Percentiles rank a stretch among this genome's conserved stretches.
Conservation (phyloP, 2,113 vertebrate genomes). For the Elephas maximus region DNA sequence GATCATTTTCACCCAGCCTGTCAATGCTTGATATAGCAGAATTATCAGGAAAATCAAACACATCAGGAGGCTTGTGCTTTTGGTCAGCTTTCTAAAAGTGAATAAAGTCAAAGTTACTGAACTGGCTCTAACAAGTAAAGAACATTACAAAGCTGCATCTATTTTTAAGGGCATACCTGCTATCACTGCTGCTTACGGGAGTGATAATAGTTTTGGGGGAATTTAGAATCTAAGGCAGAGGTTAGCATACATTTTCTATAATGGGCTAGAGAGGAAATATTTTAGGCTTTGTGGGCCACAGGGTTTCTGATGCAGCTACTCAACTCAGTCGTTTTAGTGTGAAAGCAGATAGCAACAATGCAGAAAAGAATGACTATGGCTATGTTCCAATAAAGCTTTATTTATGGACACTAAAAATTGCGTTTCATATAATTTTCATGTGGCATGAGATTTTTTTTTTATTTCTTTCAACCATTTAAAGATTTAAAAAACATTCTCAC, state of each 20-base stretch:
- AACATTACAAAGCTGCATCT: neutral
- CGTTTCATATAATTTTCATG: neutral
- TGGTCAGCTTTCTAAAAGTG: slow-evolving; percentile 66
- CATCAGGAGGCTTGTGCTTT: rapidly evolving
- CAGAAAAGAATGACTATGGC: neutral
- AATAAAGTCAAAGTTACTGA: slow-evolving; percentile 17
- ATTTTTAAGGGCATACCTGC: neutral
- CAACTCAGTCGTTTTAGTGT: rapidly evolving
- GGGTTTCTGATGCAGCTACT: neutral
- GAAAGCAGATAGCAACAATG: neutral
- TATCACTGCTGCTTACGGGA: neutral
- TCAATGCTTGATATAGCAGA: slow-evolving; percentile 84
- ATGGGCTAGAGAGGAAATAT: neutral
- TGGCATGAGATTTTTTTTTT: neutral
- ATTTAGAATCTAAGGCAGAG: neutral
- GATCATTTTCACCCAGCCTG: slow-evolving; percentile 72
- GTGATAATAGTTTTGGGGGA: neutral
- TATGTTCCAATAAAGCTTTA: neutral
- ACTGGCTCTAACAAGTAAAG: neutral
- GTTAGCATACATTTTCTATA: neutral
- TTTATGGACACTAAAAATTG: neutral
- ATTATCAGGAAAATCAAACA: slow-evolving; percentile 51
- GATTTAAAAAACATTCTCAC: neutral
- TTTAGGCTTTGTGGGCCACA: neutral
- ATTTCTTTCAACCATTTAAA: neutral